Evolutionary conservation across 2,797 vertebrate species (phyloP), one percentile per base, ranked within the genome.

Genomic region (Arnoldichthys spilopterus): DNA sequence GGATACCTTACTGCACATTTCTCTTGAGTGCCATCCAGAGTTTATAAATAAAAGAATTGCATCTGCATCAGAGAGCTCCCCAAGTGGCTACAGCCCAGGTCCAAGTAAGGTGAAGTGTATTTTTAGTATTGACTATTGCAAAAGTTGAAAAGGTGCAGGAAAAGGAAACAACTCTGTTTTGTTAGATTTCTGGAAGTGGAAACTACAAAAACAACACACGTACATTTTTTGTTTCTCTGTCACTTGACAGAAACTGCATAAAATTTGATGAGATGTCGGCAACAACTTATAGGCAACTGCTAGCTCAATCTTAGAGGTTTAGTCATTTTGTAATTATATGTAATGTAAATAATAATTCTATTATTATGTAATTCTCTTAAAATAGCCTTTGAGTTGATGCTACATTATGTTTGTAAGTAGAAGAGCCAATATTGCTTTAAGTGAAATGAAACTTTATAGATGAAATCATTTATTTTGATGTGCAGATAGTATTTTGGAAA

Each of bases 11-110:
- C 20, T 37, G 32, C 59, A 37, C 6, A 32, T 63, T 9, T 37
- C 30, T 63, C 30, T 63, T 12, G 18, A 63, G 61, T 11, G 8
- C 20, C 32, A 37, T 63, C 32, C 61, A 32, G 61, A 63, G 30
- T 63, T 34, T 37, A 63, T 63, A 34, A 34, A 63, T 63, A 63
- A 63, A 63, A 34, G 18, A 64, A 15, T 11, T 64, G 2, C 61
- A 9, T 47, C 30, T 37, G 18, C 30, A 12, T 40, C 62, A 40
- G 34, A 64, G 34, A 64, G 20, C 62, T 63, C 18, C 13, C 32
- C 61, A 32, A 26, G 16, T 63, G 61, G 61, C 32, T 37, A 18
- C 18, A n/a, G 32, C 11, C 61, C 61, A 37, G 59, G 61, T 63
- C 61, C 61, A n/a, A 0, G 8, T n/a, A n/a, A 63, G 61, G 61